phyloP scores from a whole-genome alignment of 1,140 invertebrate species.

The Zaprionus africanus region DNA sequence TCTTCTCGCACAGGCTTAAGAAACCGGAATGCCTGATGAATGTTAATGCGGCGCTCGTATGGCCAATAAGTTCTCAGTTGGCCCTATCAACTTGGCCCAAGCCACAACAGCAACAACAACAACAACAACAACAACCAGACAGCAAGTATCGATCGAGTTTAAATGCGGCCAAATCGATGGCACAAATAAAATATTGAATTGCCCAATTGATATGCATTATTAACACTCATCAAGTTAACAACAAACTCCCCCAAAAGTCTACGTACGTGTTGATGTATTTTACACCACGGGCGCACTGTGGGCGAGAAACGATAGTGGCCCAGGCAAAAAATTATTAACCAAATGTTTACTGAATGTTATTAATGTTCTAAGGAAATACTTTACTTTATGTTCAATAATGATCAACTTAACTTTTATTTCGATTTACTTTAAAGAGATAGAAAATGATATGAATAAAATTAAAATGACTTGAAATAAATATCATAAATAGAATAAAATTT shows the following conservation, averaged over 20 bases:
- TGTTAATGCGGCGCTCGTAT: constrained; percentile 57
- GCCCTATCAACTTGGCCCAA: constrained; percentile 14
- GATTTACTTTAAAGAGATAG: too few species aligned
- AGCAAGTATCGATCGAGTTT: constrained; percentile 55
- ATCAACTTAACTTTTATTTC: too few species aligned
- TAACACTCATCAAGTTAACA: constrained; percentile 28
- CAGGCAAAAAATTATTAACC: background rate
- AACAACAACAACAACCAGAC: constrained; percentile 9
- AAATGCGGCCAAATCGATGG: constrained; percentile 72
- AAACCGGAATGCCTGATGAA: constrained; percentile 76
- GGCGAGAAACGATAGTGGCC: background rate
- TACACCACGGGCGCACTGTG: constrained; percentile 3
- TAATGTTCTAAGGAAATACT: too few species aligned
- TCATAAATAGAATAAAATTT: too few species aligned
- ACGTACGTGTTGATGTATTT: background rate
- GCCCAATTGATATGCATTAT: constrained; percentile 37
- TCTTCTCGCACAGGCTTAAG: constrained; percentile 47
- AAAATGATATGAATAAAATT: too few species aligned
- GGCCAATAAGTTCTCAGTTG: constrained; percentile 36
- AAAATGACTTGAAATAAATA: too few species aligned
- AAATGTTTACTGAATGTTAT: too few species aligned
- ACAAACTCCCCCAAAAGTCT: constrained; percentile 6
- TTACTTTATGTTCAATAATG: too few species aligned
- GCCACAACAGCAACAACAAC: background rate
- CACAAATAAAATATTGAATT: constrained; percentile 74